Base-by-base conservation (phyloP, 2,888 invertebrate species). In the Oscheius sp. region DNA sequence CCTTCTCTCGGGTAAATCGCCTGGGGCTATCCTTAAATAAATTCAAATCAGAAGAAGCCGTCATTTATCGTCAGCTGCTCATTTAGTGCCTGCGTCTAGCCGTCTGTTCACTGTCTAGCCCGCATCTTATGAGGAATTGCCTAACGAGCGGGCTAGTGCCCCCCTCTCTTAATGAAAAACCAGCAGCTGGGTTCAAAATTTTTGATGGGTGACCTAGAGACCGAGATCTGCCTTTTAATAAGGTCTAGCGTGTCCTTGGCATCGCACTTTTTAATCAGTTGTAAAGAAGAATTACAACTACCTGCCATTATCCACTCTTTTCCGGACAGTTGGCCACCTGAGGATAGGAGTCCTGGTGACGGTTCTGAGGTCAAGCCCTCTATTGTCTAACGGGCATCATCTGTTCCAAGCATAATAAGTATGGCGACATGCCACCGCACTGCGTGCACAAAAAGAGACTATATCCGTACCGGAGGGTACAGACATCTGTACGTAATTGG, bases 41-140 rank as follows among this genome's bases (percentile, higher is more conserved):
- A 66, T 66, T 66, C 66, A 66, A 66, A 61, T 35, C 52, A 66
- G 49, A n/a, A 66, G 18, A 29, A 49, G 35, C 25, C 52, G 27
- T 66, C 66, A 52, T 61, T 18, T 59, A 21, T 52, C 23, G 70
- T 69, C 69, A 69, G 69, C 69, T 69, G 69, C 69, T 69, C 69
- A 16, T 49, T 56, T 55, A 41, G 21, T 69, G 52, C 55, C 69
- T 69, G 55, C 69, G 69, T 55, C 25, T 69, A 41, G 23, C 27
- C 59, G 25, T 46, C 45, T 58, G 58, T 43, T 23, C 46, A 45
- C 35, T 70, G 45, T 70, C 58, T 70, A 45, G 41, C 29, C 46
- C 45, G 59, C 53, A 45, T 70, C 59, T 59, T 70, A 70, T 59
- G 59, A 70, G 21, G 58, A 49, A 70, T 59, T 59, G 70, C 58